Base-by-base conservation (phyloP, 2,888 invertebrate genomes). In the Spilarctia lutea region DNA sequence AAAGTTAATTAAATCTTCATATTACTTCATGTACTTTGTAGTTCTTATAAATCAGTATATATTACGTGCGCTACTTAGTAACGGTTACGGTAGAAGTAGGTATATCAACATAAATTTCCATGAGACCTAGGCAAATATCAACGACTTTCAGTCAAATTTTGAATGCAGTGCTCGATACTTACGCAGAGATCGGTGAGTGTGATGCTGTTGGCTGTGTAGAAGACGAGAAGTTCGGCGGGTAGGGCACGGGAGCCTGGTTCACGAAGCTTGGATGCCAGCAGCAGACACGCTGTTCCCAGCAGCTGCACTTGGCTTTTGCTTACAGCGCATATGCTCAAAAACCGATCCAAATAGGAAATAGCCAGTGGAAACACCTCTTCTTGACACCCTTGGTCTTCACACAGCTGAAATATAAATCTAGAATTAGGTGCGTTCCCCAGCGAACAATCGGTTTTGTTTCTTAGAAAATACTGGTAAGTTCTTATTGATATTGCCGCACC, bases 171-270 rank as follows among this genome's bases (percentile, higher is more conserved):
- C 68, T 74, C 76, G 68, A 72, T 86, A 97, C 98, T 98, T 96
- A 99, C 99, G 96, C 98, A 97, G 84, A 99, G 96, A 89, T 99
- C 98, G 77, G 97, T 96, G 86, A 98, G 96, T 76, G 97, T 97
- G 96, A 99, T 98, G 96, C 99, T 99, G 94, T 98, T 98, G 91
- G 99, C 99, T 75, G 99, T 99, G 96, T 99, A 99, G 95, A 97
- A 98, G 88, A 99, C 98, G 87, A 99, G 97, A 76, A 97, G 96
- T 82, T 98, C 97, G 2, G 98, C 97, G 33, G 97, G 96, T 78
- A 98, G 94, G 27, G 99, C 98, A 79, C 97, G 96, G 72, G 96
- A 95, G 81, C 96, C 96, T 13, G 99, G 97, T 92, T 99, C 99
- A 82, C 99, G 97, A 81, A 99, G 96, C 95, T 99, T 99, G 75